Percentiles rank a stretch among this genome's conserved stretches.
Conservation (phyloP, 2,113 vertebrate species). For the Dendrocopos noguchii region DNA sequence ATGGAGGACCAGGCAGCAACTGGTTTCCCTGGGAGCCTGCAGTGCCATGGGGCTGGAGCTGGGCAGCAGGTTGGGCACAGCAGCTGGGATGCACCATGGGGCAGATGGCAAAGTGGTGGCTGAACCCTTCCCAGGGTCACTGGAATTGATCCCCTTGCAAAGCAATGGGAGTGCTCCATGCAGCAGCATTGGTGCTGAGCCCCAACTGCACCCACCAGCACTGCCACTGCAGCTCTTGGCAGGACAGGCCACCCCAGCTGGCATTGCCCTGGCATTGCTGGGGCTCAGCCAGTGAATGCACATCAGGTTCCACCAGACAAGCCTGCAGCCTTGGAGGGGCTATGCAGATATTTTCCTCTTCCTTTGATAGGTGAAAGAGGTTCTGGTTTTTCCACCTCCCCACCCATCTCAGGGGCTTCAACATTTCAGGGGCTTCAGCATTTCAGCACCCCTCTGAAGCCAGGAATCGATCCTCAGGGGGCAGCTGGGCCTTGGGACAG, state of each 20-base stretch:
- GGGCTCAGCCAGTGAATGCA: rapidly evolving
- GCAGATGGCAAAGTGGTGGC: not conserved
- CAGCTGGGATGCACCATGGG: rapidly evolving
- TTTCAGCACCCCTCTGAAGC: not conserved
- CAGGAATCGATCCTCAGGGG: not conserved
- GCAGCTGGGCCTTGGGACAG: rapidly evolving
- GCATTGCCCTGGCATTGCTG: not conserved
- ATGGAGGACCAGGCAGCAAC: not conserved
- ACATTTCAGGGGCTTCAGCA: not conserved
- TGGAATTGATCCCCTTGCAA: not conserved
- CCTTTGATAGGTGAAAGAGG: not conserved
- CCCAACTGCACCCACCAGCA: rapidly evolving
- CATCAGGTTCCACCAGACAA: not conserved
- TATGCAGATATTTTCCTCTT: not conserved
- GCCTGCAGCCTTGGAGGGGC: not conserved
- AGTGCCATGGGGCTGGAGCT: not conserved
- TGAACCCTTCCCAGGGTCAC: not conserved
- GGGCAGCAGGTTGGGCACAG: not conserved
- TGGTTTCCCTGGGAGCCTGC: not conserved
- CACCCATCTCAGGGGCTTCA: not conserved
- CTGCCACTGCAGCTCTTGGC: not conserved
- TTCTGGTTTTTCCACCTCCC: not conserved
- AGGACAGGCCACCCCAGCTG: not conserved
- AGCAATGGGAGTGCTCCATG: rapidly evolving
- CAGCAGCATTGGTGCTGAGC: not conserved